Percentiles rank a stretch among this genome's conserved stretches.
Evolutionary conservation across 1,140 invertebrate genomes (phyloP).

Genomic region (Pentalonia nigronervosa): DNA sequence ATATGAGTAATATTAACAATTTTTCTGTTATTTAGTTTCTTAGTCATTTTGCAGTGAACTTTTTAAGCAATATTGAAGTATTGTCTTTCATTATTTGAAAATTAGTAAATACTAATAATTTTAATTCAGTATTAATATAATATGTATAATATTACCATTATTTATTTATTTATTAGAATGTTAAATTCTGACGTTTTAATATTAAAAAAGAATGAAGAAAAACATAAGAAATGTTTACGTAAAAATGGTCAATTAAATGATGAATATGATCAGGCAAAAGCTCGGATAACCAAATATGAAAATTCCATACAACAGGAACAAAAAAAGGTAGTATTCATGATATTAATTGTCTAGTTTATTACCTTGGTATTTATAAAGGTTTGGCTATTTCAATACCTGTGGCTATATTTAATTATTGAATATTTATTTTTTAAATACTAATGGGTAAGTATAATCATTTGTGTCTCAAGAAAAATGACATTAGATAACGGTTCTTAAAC

Average conservation of each 20-base stretch:
- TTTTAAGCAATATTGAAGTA: not conserved
- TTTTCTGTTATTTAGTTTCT: not conserved
- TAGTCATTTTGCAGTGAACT: not conserved
- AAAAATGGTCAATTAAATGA: constrained; percentile 62
- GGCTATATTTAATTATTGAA: too few relatives aligned
- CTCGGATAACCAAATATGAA: constrained; percentile 66
- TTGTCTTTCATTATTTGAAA: not conserved
- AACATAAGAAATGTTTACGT: constrained; percentile 58
- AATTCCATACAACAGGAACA: constrained; percentile 61
- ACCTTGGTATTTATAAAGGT: too few relatives aligned
- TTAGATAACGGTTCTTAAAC: too few relatives aligned
- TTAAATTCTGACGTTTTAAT: not conserved
- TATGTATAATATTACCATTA: not conserved
- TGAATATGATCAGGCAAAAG: constrained; percentile 67
- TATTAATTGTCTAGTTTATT: not conserved
- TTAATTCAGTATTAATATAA: not conserved
- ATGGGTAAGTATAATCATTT: too few relatives aligned
- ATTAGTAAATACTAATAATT: not conserved
- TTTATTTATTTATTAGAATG: constrained; percentile 4
- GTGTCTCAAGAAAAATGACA: too few relatives aligned
- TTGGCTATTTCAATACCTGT: too few relatives aligned
- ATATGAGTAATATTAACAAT: not conserved
- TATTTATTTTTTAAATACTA: too few relatives aligned
- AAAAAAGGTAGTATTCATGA: constrained; percentile 25
- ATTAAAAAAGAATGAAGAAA: constrained; percentile 61